phyloP scores from a whole-genome alignment of 2,113 vertebrate species.

The Prunella fulvescens region DNA sequence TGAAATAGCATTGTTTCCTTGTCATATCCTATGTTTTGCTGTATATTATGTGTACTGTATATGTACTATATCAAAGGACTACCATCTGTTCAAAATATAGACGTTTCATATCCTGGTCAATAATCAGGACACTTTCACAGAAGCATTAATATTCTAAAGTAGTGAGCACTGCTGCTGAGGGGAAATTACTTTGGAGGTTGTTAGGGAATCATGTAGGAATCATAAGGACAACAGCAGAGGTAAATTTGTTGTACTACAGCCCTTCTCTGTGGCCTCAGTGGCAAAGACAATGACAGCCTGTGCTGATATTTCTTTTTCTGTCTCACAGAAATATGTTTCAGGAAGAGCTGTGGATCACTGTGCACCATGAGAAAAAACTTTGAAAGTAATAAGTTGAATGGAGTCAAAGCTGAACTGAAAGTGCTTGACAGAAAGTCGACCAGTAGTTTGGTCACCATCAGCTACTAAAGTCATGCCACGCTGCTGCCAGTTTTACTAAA shows the following conservation, averaged over 20 bases:
- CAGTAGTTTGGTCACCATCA: neutral
- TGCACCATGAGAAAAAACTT: neutral
- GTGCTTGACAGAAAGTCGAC: too few species aligned
- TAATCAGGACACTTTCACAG: neutral
- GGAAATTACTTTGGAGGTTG: neutral
- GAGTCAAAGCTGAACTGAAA: neutral
- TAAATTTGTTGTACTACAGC: neutral
- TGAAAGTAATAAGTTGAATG: neutral
- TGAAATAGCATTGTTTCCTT: constrained; percentile 10
- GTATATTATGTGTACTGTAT: neutral
- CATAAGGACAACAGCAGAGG: neutral
- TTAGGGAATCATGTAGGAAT: neutral
- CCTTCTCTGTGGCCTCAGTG: neutral
- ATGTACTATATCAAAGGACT: neutral
- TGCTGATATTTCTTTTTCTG: neutral
- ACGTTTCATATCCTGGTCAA: neutral
- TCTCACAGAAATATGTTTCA: neutral
- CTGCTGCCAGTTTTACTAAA: neutral
- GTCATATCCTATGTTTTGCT: neutral
- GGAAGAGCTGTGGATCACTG: neutral
- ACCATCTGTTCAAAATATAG: neutral
- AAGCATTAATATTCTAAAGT: neutral
- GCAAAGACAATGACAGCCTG: neutral
- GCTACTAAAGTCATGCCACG: neutral
- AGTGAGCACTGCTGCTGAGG: neutral